Evolutionary conservation across 2,888 invertebrate genomes (phyloP).

Genomic region (Mythimna impura): DNA sequence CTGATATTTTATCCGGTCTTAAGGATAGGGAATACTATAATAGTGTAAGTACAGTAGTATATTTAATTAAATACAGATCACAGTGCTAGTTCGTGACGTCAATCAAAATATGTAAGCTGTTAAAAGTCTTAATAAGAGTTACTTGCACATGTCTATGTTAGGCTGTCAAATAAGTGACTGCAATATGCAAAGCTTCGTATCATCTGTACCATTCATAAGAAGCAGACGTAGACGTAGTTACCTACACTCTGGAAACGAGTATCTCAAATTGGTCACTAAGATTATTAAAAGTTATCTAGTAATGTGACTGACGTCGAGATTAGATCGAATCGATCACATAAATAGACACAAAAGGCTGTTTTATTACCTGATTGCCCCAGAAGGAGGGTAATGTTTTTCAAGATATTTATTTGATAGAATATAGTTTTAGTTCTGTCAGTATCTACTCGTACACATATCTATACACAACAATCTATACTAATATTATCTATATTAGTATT

Average conservation of each 20-base stretch:
- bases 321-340: neutral
- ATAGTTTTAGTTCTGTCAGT: neutral
- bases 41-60: conserved; percentile 60
- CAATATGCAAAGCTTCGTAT: neutral
- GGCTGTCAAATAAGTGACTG: neutral
- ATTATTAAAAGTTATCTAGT: neutral
- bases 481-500: no score
- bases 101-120: neutral
- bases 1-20: conserved; percentile 21
- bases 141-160: no score
- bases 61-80: neutral
- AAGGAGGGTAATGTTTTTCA: no score
- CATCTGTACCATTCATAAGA: no score
- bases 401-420: neutral
- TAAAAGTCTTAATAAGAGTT: neutral
- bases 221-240: no score
- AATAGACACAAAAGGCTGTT: neutral
- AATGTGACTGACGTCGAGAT: neutral
- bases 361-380: neutral
- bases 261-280: no score
- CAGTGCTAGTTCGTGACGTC: neutral
- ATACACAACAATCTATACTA: no score
- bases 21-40: conserved; percentile 62
- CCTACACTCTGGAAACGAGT: no score
- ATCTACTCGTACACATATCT: no score